Base-by-base conservation (phyloP, 1,140 invertebrate genomes). In the Harpegnathos saltator region DNA sequence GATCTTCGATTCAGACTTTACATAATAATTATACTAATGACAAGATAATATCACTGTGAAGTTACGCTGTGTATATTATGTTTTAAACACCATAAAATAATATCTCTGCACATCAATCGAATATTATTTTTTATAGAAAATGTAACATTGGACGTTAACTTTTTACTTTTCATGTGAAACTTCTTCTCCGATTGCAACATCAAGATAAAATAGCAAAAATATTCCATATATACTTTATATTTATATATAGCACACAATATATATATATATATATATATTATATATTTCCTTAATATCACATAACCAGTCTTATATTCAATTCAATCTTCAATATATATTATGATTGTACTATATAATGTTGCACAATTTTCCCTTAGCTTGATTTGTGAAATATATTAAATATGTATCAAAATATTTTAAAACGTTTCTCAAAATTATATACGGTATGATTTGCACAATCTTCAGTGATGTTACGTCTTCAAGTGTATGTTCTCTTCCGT, bases 1-100 rank as follows among this genome's bases (percentile, higher is more conserved):
- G 56, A 61, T 74, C n/a, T n/a, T n/a, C n/a, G 56, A 74, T 61
- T 74, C 29, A 26, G 4, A 74, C 33, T 22, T 71, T 71, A 33
- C 11, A 44, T 44, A 44, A 44, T 44, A 33, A 71, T 73, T 22
- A 19, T 12, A 38, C 24, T 17, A 73, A 72, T 58, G 9, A 56
- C 54, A 68, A 68, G 38, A 44, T 44, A 44, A 59, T 24, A 22
- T 14, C 0, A 14, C 11, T 63, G 29, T 12, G 17, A 48, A n/a
- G 11, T 74, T 7, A 24, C 38, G 0, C 38, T 4, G 52, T 24
- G 15, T 54, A 52, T 52, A 66, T 63, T 5, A 63, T 11, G n/a
- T 17, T 66, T 65, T 38, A 63, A 65, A 17, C 15, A 65, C 44
- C 33, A 5, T 11, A 38, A 65, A 44, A 65, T 19, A 65, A 38